Conservation (phyloP, 2,888 invertebrate genomes). For the Adelognathus sp. region DNA sequence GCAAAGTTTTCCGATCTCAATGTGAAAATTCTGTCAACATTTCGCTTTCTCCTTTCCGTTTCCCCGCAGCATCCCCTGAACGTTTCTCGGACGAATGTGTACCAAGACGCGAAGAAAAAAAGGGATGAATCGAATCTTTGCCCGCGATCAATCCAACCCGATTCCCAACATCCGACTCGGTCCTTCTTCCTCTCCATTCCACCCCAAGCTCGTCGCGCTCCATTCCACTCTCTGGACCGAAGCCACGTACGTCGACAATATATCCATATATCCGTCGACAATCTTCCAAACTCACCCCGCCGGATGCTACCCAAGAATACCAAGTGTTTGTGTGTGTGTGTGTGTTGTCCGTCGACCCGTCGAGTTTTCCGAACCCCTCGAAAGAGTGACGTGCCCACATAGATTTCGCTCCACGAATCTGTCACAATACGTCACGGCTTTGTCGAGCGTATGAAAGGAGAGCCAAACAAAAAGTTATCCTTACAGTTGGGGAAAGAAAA, state of each 20-base stretch:
- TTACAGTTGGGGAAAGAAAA: too few species aligned
- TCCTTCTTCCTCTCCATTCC: constrained; percentile 6
- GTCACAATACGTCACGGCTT: background rate
- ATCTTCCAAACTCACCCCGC: constrained; percentile 32
- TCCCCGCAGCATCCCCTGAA: background rate
- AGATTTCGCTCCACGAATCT: background rate
- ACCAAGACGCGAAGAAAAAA: constrained; percentile 8
- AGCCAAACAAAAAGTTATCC: background rate
- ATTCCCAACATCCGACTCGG: constrained; percentile 52
- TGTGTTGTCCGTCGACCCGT: constrained; percentile 43
- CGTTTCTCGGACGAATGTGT: background rate
- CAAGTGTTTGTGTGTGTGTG: too few species aligned
- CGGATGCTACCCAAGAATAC: constrained; percentile 24
- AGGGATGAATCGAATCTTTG: constrained; percentile 49
- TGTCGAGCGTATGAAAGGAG: constrained; percentile 2
- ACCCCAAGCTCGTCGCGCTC: constrained; percentile 25
- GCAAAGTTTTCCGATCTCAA: too few species aligned
- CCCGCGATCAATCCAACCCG: constrained; percentile 57
- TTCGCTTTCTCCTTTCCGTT: background rate
- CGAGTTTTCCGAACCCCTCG: constrained; percentile 29
- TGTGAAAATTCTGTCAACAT: too few species aligned
- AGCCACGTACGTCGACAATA: constrained; percentile 52
- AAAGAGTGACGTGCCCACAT: background rate
- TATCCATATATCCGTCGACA: constrained; percentile 56
- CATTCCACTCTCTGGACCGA: constrained; percentile 43